Conservation (phyloP, 1,140 invertebrate genomes). For the Lepidurus arcticus region DNA sequence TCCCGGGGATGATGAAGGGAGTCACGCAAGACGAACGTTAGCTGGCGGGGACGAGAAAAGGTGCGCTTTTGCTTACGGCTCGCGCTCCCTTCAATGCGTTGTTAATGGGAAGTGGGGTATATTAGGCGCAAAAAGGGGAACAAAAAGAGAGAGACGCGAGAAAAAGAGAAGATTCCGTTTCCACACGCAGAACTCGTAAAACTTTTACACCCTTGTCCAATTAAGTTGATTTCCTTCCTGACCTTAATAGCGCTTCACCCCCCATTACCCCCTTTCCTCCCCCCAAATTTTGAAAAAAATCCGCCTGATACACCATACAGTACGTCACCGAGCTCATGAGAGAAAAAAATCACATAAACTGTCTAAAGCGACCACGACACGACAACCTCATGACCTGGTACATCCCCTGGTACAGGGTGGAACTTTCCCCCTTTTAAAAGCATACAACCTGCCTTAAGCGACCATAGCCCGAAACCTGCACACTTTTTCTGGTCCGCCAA, state of each 20-base stretch:
- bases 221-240: constrained; percentile 11
- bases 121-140: background rate
- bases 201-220: constrained; percentile 21
- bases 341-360: too few species aligned
- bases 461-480: too few species aligned
- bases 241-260: background rate
- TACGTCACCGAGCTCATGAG: too few species aligned
- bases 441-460: too few species aligned
- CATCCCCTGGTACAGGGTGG: too few species aligned
- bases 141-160: background rate
- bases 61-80: background rate
- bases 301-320: background rate
- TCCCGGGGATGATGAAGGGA: background rate
- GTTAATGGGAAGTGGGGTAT: background rate
- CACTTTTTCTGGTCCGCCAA: too few species aligned
- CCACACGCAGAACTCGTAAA: constrained; percentile 17
- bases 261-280: background rate
- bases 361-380: too few species aligned
- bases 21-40: background rate
- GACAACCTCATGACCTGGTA: too few species aligned
- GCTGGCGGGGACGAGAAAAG: background rate
- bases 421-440: too few species aligned
- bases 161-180: background rate
- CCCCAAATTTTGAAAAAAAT: background rate
- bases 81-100: background rate